Evolutionary conservation across 2,113 vertebrate species (phyloP).

Genomic region (Zeus faber): DNA sequence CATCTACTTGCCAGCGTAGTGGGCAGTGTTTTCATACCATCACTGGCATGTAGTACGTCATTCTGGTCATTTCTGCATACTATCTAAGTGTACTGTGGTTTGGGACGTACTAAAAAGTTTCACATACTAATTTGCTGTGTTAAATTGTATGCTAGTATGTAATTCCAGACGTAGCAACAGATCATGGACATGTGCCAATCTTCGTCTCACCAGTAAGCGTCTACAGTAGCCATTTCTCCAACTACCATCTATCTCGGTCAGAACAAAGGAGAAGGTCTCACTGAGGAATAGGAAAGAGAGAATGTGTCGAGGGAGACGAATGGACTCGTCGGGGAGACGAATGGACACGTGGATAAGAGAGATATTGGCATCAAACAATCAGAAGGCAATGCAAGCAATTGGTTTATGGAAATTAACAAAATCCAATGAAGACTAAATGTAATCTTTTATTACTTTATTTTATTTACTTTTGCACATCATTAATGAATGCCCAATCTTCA

Average conservation of each 20-base stretch:
- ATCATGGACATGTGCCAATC: neutral
- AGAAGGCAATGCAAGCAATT: no score
- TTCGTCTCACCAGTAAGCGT: conserved; percentile 88
- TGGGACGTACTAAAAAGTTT: neutral
- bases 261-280: conserved; percentile 95
- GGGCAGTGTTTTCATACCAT: neutral
- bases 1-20: no score
- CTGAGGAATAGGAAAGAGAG: conserved; percentile 36
- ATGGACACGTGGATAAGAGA: no score
- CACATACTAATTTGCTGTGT: neutral
- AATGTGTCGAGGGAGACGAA: neutral
- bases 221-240: conserved; percentile 94
- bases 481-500: no score
- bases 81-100: no score
- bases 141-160: neutral
- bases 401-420: no score
- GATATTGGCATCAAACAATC: no score
- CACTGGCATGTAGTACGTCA: no score
- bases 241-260: conserved; percentile 92
- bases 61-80: no score
- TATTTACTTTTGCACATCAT: no score
- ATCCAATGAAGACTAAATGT: neutral
- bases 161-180: neutral
- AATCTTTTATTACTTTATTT: no score
- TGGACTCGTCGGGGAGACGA: no score